Evolutionary conservation across 1,140 invertebrate species (phyloP).

Genomic region (Magallana ariakensis): DNA sequence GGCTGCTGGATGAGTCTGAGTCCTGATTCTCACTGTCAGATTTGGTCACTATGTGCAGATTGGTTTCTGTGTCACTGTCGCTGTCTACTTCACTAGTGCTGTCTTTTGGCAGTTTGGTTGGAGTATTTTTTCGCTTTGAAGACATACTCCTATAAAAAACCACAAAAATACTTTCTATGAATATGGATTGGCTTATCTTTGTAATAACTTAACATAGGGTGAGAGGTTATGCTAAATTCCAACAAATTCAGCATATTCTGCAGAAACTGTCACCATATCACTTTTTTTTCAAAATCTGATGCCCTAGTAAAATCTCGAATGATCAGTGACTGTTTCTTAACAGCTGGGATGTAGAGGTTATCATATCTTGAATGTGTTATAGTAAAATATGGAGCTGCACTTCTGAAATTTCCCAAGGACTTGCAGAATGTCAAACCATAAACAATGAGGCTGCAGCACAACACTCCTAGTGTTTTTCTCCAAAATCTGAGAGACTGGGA

Average conservation of each 20-base stretch:
- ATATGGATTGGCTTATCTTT: constrained; percentile 33
- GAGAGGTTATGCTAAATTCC: constrained; percentile 11
- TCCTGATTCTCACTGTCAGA: constrained; percentile 64
- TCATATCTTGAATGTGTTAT: constrained; percentile 34
- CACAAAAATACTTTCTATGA: constrained; percentile 50
- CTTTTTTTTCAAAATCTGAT: constrained; percentile 14
- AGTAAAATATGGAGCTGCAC: constrained; percentile 33
- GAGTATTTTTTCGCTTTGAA: constrained; percentile 95
- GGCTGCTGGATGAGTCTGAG: constrained; percentile 68
- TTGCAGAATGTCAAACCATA: constrained; percentile 31
- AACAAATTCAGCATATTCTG: constrained; percentile 35
- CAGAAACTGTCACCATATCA: constrained; percentile 31
- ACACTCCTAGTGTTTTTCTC: constrained; percentile 9
- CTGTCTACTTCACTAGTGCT: constrained; percentile 74
- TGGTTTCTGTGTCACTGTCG: constrained; percentile 59
- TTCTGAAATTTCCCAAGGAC: constrained; percentile 30
- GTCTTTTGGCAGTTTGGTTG: constrained; percentile 92
- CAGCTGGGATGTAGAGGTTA: constrained; percentile 32
- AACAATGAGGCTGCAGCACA: constrained; percentile 19
- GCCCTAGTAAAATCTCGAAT: constrained; percentile 10
- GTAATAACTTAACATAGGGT: constrained; percentile 15
- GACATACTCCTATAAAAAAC: constrained; percentile 89
- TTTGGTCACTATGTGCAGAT: constrained; percentile 63
- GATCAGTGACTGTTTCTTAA: constrained; percentile 32
- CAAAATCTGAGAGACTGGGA: constrained; percentile 13